These are phyloP conservation scores for Rhinatrema bivittatum DNA, from an alignment of 2,797 vertebrate genomes.

Conservation along the genomic window DNA sequence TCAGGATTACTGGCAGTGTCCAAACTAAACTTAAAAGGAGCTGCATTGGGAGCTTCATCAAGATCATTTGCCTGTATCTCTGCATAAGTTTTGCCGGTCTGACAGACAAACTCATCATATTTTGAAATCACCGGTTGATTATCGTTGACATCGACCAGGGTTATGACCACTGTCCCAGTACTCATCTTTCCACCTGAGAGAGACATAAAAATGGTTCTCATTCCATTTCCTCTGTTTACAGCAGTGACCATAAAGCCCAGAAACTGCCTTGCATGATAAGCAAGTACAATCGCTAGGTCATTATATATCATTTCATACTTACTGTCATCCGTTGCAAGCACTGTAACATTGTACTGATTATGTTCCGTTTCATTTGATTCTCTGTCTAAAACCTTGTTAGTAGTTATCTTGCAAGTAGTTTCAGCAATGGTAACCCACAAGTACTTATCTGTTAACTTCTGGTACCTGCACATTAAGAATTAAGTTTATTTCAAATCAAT, in stretches of 20 bases:
- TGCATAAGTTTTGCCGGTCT: slow-evolving; percentile 47
- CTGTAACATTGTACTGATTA: slow-evolving; percentile 53
- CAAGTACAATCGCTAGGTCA: too few species aligned
- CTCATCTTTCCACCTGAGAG: slow-evolving; percentile 68
- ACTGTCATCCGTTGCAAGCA: slow-evolving; percentile 54
- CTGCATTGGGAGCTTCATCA: slow-evolving; percentile 51
- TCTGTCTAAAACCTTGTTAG: slow-evolving; percentile 68
- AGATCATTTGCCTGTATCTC: slow-evolving; percentile 50
- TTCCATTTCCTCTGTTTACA: too few species aligned
- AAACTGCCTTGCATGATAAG: too few species aligned
- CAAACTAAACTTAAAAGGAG: slow-evolving; percentile 63
- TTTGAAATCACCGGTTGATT: slow-evolving; percentile 49
- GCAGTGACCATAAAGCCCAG: too few species aligned
- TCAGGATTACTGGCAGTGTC: background rate
- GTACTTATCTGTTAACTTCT: slow-evolving; percentile 52
- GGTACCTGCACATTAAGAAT: slow-evolving; percentile 54
- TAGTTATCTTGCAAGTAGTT: slow-evolving; percentile 63
- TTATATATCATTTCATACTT: too few species aligned
- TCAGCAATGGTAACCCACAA: slow-evolving; percentile 68
- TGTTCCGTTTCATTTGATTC: slow-evolving; percentile 60
- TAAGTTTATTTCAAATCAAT: too few species aligned
- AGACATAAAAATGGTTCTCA: slow-evolving; percentile 9
- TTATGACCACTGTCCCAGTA: slow-evolving; percentile 69
- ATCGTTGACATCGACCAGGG: slow-evolving; percentile 69
- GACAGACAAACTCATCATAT: slow-evolving; percentile 52